Evolutionary conservation across 1,140 invertebrate species (phyloP).

Genomic region (Lamellibrachia luymesi): DNA sequence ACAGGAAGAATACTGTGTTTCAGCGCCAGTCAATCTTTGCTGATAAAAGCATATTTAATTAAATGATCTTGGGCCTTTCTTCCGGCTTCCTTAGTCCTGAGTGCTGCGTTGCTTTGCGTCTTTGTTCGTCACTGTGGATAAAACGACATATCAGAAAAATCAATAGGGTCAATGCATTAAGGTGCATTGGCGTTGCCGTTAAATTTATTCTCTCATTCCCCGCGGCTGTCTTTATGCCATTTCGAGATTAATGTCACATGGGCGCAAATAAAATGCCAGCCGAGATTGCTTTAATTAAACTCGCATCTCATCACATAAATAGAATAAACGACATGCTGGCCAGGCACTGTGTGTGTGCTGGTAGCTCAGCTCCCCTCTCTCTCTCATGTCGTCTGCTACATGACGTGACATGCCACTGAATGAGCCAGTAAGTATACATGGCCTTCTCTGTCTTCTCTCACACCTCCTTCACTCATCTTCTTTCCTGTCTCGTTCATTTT

Average conservation of each 20-base stretch:
- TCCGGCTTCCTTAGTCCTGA: background rate
- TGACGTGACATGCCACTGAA: background rate
- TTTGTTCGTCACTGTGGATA: background rate
- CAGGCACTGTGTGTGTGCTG: background rate
- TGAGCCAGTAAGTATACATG: background rate
- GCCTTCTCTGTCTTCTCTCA: background rate
- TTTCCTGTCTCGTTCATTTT: background rate
- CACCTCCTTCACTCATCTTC: background rate
- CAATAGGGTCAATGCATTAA: background rate
- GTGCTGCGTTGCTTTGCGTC: background rate
- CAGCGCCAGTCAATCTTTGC: background rate
- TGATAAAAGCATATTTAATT: slow-evolving; percentile 6
- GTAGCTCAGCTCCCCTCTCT: background rate
- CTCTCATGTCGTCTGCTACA: background rate
- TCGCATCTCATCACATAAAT: background rate
- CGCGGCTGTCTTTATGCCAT: background rate
- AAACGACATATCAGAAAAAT: background rate
- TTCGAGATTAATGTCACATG: slow-evolving; percentile 5
- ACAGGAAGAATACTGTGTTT: background rate
- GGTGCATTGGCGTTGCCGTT: background rate
- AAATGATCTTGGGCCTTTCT: background rate
- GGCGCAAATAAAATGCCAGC: background rate
- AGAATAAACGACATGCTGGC: background rate
- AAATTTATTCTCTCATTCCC: background rate
- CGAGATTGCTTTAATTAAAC: background rate